Evolutionary conservation across 1,140 invertebrate genomes (phyloP), one percentile per base, ranked within the genome.

Genomic region (Harpegnathos saltator): DNA sequence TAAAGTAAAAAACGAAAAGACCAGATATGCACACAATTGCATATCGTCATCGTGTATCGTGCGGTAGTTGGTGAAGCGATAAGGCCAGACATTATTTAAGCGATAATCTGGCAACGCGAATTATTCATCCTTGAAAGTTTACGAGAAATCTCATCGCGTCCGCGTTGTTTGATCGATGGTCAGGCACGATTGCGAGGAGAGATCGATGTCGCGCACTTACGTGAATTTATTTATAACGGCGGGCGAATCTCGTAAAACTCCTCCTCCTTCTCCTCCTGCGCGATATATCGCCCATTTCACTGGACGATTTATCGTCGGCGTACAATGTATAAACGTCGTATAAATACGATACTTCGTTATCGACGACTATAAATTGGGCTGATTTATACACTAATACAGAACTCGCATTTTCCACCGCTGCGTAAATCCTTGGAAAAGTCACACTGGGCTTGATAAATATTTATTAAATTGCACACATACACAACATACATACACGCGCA

Each of bases 151-250:
- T 81, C 48, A 63, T 44, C 38, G 61, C 48, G 24, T 73, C 29
- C 19, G 19, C 61, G 26, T 54, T 77, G 61, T 65, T 77, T 66
- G 61, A 77, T 77, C 59, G 61, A 77, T 65, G 73, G 26, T 33
- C 17, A 38, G 22, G 74, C 38, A 66, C 48, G 74, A 77, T 77
- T 66, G 54, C 38, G 38, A 77, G 65, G 59, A 77, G n/a, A 77
- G 61, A 77, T 52, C 61, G 73, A 77, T 52, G 38, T 38, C 44
- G 48, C 44, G 48, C n/a, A 19, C 44, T 62, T 50, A n/a, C 12
- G 19, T 29, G 44, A 15, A 52, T 50, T 75, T 29, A 29, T 56
- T 66, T 15, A 14, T 14, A 66, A 77, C 38, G 22, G 62, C 22
- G 3, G 11, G 62, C 22, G 1, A n/a, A 0, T 24, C 22, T 26